Evolutionary conservation across 2,797 vertebrate species (phyloP).

Genomic region (Cercopithecus diana): DNA sequence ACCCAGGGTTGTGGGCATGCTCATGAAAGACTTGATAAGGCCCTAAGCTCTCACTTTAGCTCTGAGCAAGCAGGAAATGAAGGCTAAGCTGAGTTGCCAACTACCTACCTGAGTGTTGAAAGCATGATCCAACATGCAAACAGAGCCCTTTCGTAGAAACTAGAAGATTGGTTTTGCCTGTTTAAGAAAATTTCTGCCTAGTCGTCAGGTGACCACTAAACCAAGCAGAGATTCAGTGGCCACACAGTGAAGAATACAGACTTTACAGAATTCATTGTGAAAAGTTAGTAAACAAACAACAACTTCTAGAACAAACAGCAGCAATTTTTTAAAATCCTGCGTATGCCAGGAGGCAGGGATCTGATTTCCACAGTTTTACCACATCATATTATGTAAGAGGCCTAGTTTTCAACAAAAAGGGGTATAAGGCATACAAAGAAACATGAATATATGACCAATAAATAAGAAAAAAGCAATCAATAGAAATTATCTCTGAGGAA

Average conservation of each 20-base stretch:
- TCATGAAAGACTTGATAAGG: neutral
- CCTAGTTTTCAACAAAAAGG: neutral
- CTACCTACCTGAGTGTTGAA: neutral
- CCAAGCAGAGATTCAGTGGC: neutral
- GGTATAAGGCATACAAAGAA: neutral
- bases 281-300: neutral
- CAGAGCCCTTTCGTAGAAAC: neutral
- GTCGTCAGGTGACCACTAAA: neutral
- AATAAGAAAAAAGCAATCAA: neutral
- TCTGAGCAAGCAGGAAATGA: neutral
- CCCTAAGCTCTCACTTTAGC: neutral
- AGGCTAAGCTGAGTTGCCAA: neutral
- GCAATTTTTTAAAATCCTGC: neutral
- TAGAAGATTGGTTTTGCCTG: neutral
- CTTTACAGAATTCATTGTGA: neutral
- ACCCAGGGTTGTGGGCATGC: neutral
- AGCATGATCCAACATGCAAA: neutral
- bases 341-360: neutral
- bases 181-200: neutral
- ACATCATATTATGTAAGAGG: neutral
- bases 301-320: neutral
- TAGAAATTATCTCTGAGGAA: neutral
- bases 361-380: neutral
- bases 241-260: neutral
- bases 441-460: neutral